phyloP scores from a whole-genome alignment of 2,113 vertebrate genomes.

The Oxyura jamaicensis region DNA sequence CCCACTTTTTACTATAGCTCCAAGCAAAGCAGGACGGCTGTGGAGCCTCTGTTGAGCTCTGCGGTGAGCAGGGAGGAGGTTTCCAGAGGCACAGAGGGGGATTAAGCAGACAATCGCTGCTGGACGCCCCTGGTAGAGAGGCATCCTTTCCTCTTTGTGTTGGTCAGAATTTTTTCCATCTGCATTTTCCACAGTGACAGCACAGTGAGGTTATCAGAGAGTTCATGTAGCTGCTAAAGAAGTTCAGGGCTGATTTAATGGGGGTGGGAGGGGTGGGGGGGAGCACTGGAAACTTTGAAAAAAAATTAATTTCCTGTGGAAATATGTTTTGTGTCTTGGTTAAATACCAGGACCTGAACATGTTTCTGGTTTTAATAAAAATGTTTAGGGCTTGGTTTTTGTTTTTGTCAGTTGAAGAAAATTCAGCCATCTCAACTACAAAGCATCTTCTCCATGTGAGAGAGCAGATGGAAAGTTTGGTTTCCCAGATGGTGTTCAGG shows the following conservation, averaged over 20 bases:
- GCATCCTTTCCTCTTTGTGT: neutral
- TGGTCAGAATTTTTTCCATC: neutral
- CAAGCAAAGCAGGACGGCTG: neutral
- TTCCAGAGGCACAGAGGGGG: neutral
- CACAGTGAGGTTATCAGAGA: slow-evolving; percentile 20
- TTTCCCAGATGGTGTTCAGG: slow-evolving; percentile 31
- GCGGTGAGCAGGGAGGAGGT: neutral
- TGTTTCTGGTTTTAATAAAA: slow-evolving; percentile 63
- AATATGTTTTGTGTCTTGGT: slow-evolving; percentile 49
- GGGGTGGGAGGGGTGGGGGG: neutral
- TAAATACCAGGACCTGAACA: slow-evolving; percentile 30
- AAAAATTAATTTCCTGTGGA: slow-evolving; percentile 60
- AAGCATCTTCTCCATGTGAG: neutral
- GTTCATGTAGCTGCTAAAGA: slow-evolving; percentile 30
- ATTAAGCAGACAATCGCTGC: neutral
- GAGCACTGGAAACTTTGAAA: slow-evolving; percentile 29
- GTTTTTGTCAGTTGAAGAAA: slow-evolving; percentile 32
- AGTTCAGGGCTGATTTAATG: slow-evolving; percentile 31
- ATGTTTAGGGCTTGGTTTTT: slow-evolving; percentile 31
- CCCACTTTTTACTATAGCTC: neutral
- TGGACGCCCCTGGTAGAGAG: neutral
- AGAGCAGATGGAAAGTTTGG: neutral
- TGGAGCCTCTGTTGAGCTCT: neutral
- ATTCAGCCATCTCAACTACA: slow-evolving; percentile 28
- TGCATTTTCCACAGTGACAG: neutral